Percentiles rank a stretch among this genome's conserved stretches.
Conservation (phyloP, 2,888 invertebrate genomes). For the Cephus runcator region DNA sequence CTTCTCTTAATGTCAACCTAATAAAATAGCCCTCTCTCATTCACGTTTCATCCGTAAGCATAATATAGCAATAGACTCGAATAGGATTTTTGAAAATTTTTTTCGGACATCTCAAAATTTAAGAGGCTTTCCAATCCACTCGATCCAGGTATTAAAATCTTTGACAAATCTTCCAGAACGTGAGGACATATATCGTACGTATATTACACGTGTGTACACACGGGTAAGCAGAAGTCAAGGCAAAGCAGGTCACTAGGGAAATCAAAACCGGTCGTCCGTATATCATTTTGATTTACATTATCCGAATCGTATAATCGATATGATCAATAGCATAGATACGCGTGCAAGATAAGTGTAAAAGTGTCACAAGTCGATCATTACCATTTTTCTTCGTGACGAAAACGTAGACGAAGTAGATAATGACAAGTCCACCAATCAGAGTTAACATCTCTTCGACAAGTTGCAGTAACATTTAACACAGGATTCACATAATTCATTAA, state of each 20-base stretch:
- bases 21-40: too few species aligned
- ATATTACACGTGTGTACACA: background rate
- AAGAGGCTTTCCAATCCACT: background rate
- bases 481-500: constrained; percentile 37
- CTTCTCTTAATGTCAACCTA: background rate
- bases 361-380: constrained; percentile 29
- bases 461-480: constrained; percentile 53
- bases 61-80: background rate
- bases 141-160: background rate
- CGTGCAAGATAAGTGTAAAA: background rate
- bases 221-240: background rate
- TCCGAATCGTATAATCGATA: background rate
- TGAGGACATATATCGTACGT: background rate
- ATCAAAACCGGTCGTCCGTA: background rate
- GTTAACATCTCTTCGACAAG: constrained; percentile 56
- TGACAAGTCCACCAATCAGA: constrained; percentile 55
- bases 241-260: background rate
- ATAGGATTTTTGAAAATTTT: background rate
- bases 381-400: constrained; percentile 52
- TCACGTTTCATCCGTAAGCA: too few species aligned
- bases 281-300: background rate
- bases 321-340: background rate
- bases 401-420: constrained; percentile 56
- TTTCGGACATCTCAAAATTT: background rate
- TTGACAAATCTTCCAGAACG: background rate